Base-by-base conservation (phyloP, 2,888 invertebrate species). In the Gymnocheta viridis region DNA sequence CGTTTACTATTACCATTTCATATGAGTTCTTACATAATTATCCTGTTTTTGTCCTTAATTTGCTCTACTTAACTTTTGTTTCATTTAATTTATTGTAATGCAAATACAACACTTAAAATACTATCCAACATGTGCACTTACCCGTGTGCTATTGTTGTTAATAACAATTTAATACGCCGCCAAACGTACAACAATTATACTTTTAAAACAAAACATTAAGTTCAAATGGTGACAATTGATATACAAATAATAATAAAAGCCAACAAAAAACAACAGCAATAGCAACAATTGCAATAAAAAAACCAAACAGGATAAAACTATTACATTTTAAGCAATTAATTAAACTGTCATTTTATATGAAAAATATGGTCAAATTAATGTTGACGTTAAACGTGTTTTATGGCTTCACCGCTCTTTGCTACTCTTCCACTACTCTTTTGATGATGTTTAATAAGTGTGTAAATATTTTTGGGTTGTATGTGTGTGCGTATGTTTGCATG, bases 311-410 rank as follows among this genome's bases (percentile, higher is more conserved):
- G 12, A n/a, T 4, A 54, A 69, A 76, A 74, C 69, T 82, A 67
- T 56, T 22, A 60, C 22, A 62, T 29, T 76, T 76, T 67, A 66
- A 72, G 66, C 80, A 84, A 84, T 84, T 80, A 84, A 84, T 80
- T 80, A 80, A 84, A 80, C 51, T 81, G 80, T 77, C 83, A 77
- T 72, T 84, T 84, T 47, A 62, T 72, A 80, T 80, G 66, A 77
- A 80, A 82, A 77, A 77, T 80, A 67, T 84, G 83, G 80, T 80
- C 80, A 51, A 72, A 80, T 80, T 80, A 81, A 64, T 60, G 76
- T 47, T 84, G 67, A 77, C 77, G 72, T 76, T 66, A 35, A 62
- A 79, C 70, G 38, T 64, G 72, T 73, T 80, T 80, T 80, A 69
- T 41, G 51, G 77, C 67, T 35, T 5, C 49, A 17, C 49, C 24